Percentiles rank a stretch among this genome's conserved stretches.
phyloP scores from a whole-genome alignment of 2,888 invertebrate genomes.

The Abrostola tripartita region DNA sequence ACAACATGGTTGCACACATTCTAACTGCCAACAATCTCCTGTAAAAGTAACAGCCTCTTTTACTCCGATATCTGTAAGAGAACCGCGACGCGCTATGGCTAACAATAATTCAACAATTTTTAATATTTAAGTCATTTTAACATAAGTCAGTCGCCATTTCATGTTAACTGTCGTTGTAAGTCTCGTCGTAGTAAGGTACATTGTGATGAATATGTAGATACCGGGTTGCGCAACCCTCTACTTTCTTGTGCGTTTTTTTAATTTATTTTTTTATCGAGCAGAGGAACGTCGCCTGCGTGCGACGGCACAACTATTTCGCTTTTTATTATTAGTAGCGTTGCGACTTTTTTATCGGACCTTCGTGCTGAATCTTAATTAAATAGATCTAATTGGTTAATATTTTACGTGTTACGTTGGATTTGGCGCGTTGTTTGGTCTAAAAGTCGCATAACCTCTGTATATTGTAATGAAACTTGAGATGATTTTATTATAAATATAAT shows the following conservation, averaged over 20 bases:
- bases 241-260: slow-evolving; percentile 55
- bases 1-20: slow-evolving; percentile 56
- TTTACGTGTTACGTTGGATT: slow-evolving; percentile 42
- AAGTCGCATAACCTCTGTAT: slow-evolving; percentile 50
- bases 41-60: slow-evolving; percentile 53
- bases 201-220: slow-evolving; percentile 67
- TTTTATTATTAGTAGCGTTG: slow-evolving; percentile 48
- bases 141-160: slow-evolving; percentile 86
- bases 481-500: slow-evolving; percentile 64
- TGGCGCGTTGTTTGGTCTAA: slow-evolving; percentile 33
- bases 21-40: slow-evolving; percentile 56
- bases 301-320: slow-evolving; percentile 61
- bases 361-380: slow-evolving; percentile 45
- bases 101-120: slow-evolving; percentile 62
- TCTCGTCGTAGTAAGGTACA: slow-evolving; percentile 59
- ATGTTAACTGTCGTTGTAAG: slow-evolving; percentile 72
- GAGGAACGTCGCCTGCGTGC: slow-evolving; percentile 57
- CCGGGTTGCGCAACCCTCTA: slow-evolving; percentile 62
- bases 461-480: slow-evolving; percentile 59
- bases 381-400: slow-evolving; percentile 34
- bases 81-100: slow-evolving; percentile 64
- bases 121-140: slow-evolving; percentile 74
- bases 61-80: slow-evolving; percentile 26
- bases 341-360: slow-evolving; percentile 21
- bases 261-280: slow-evolving; percentile 56